Evolutionary conservation across 2,113 vertebrate species (phyloP).

Genomic region (Phalacrocorax aristotelis): DNA sequence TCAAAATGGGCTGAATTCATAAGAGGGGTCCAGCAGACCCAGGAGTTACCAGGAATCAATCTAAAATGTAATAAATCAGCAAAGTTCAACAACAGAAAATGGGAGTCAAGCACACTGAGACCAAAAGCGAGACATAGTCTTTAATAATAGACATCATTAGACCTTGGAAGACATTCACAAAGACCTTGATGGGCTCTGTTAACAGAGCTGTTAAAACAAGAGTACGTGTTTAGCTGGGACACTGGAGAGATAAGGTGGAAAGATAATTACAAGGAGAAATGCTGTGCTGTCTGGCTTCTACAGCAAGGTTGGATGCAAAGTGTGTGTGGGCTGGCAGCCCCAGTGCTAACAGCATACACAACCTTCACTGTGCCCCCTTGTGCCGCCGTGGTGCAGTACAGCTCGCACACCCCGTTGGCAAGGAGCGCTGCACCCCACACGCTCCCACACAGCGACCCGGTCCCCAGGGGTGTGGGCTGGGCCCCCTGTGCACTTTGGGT

Average conservation of each 20-base stretch:
- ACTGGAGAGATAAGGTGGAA: not conserved
- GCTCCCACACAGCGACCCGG: not conserved
- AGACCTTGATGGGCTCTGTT: not conserved
- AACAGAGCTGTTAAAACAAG: not conserved
- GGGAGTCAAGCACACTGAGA: not conserved
- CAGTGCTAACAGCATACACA: rapidly evolving
- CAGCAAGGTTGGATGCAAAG: not conserved
- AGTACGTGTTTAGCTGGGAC: not conserved
- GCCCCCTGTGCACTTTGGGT: rapidly evolving
- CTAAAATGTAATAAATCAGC: not conserved
- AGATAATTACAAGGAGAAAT: not conserved
- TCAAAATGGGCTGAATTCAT: not conserved
- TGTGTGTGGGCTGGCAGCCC: not conserved
- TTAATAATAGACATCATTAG: not conserved
- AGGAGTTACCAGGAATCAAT: no score
- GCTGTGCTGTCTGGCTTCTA: not conserved
- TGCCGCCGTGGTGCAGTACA: not conserved
- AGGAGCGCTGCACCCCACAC: not conserved
- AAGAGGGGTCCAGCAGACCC: not conserved
- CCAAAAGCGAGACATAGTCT: not conserved
- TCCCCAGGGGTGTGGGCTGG: not conserved
- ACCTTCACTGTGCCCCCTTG: not conserved
- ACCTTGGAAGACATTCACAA: not conserved
- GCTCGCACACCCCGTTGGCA: not conserved
- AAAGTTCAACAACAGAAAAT: not conserved